These are phyloP conservation scores for Parasteatoda lunata DNA, from an alignment of 2,888 invertebrate genomes.

Conservation along the genomic window DNA sequence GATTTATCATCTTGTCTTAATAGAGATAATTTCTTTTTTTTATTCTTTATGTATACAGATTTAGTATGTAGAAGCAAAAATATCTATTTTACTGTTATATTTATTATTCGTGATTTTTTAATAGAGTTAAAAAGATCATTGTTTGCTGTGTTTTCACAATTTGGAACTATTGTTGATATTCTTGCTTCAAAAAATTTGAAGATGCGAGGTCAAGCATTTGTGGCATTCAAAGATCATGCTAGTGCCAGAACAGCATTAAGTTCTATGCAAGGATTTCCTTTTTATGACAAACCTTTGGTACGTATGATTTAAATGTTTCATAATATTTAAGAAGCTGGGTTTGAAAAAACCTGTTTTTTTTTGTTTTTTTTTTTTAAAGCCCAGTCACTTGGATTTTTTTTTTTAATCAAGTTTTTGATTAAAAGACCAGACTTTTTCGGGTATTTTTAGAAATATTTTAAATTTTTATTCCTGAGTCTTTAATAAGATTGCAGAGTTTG, in stretches of 20 bases:
- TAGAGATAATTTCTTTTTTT: too few species aligned
- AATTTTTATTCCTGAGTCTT: too few species aligned
- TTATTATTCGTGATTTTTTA: conserved; percentile 69
- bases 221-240: conserved; percentile 97
- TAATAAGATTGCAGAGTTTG: too few species aligned
- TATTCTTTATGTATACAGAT: too few species aligned
- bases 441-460: too few species aligned
- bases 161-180: conserved; percentile 98
- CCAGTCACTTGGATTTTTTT: too few species aligned
- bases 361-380: not conserved
- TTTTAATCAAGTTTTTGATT: too few species aligned
- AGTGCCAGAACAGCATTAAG: conserved; percentile 96
- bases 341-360: not conserved
- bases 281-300: conserved; percentile 98
- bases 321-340: not conserved
- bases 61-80: too few species aligned
- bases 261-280: conserved; percentile 99
- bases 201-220: conserved; percentile 99
- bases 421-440: too few species aligned
- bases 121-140: conserved; percentile 95
- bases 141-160: conserved; percentile 99
- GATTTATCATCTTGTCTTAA: too few species aligned
- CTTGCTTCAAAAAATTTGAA: conserved; percentile 95
- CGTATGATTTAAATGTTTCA: conserved; percentile 1
- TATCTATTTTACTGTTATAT: too few species aligned